Base-by-base conservation (phyloP, 2,888 invertebrate species). In the Isoperla grammatica region DNA sequence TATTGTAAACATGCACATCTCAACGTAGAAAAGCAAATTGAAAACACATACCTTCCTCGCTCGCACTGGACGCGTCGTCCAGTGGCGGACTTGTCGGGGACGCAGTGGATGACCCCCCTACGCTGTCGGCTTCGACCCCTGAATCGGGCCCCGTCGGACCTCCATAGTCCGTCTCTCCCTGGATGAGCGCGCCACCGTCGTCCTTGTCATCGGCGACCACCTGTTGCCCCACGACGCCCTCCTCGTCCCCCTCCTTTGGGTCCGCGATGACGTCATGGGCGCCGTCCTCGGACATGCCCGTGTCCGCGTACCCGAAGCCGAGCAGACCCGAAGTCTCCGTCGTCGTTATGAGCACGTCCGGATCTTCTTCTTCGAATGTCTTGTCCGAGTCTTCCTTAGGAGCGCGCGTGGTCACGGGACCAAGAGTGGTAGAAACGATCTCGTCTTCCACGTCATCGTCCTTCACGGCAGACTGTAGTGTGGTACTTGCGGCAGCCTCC, bases 391-490 rank as follows among this genome's bases (percentile, higher is more conserved):
- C 49, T 12, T 48, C 56, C 11, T 45, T 46, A 0, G 43, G 35
- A 9, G 43, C n/a, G 17, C 37, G 39, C 9, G 57, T 57, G 9
- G 58, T 23, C 2, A 39, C 50, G 11, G 60, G 42, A 13, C 40
- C 19, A n/a, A 12, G 35, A 29, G 45, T 15, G 22, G 45, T 54
- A 2, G 40, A 59, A 2, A 56, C 19, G 1, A 50, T 13, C 15
- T 37, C 50, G 11, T 37, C 39, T 20, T 9, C 15, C 0, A 2
- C 50, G 13, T n/a, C 42, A n/a, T 8, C 42, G 13, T 42, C 35
- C 39, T 56, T 11, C 15, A 23, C 19, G 55, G 17, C 17, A 13
- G 12, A 37, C 43, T 13, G 20, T 35, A 12, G 13, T 12, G 29
- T n/a, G 9, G 20, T 11, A n/a, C 9, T 8, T 8, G 17, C 20